Conservation (phyloP, 2,113 vertebrate species). For the Pygoscelis antarcticus region DNA sequence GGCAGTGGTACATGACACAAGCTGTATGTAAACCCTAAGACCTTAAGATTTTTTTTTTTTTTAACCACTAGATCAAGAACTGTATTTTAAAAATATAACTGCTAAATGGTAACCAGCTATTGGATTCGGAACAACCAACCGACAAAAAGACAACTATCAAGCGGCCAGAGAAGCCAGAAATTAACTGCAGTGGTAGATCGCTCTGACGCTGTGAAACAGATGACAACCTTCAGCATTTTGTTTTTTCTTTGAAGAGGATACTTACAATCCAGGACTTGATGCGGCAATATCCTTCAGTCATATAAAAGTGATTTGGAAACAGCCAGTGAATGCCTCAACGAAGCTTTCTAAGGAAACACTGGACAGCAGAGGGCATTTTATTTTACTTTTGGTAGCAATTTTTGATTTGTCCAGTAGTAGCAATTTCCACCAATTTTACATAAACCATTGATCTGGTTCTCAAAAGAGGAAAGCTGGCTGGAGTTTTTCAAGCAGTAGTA, state of each 20-base stretch:
- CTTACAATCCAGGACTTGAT: neutral
- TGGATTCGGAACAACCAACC: neutral
- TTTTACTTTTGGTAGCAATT: neutral
- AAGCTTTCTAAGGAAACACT: neutral
- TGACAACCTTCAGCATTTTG: neutral
- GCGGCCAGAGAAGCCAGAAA: neutral
- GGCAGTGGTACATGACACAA: slow-evolving; percentile 53
- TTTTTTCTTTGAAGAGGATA: slow-evolving; percentile 1
- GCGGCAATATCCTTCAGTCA: neutral
- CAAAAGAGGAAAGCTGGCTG: neutral
- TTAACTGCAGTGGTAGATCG: neutral
- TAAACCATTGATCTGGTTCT: neutral
- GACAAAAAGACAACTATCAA: neutral
- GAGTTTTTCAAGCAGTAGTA: neutral
- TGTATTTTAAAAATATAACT: neutral
- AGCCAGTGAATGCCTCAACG: neutral
- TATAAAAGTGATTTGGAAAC: neutral
- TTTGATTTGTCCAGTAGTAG: neutral
- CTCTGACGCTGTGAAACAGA: neutral
- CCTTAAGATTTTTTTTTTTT: slow-evolving; percentile 18
- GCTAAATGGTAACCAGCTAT: neutral
- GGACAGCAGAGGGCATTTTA: neutral
- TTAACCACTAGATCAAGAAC: slow-evolving; percentile 76
- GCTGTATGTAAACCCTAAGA: neutral
- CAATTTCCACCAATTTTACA: neutral